Base-by-base conservation (phyloP, 2,113 vertebrate genomes). In the Marmota monax region DNA sequence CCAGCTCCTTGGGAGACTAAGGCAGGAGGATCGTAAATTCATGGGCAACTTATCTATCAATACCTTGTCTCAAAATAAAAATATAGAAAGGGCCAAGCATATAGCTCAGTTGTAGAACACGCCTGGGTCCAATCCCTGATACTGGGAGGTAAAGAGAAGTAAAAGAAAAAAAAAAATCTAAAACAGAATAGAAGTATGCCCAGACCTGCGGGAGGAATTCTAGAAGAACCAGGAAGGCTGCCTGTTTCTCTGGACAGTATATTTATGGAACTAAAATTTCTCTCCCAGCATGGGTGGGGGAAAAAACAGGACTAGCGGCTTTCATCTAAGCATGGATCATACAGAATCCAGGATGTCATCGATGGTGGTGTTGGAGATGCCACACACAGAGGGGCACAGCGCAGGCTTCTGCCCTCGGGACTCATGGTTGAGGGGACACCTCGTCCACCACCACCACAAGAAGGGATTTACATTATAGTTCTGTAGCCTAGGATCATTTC, bases 321-420 rank as follows among this genome's bases (percentile, higher is more conserved):
- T 34, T 61, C 61, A 0, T 0, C 11, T 42, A 34, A n/a, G 51
- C 27, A 0, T 29, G 11, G 63, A 27, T 8, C 42, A 42, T 42
- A 45, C 79, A 22, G 37, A 13, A 53, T 37, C 53, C 42, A 51
- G 72, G 32, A 56, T 29, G 0, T 2, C 18, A 2, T 5, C 0
- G 61, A 3, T n/a, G 1, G 0, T 1, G 48, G 39, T 17, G 25
- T 4, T 45, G 39, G 69, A 53, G 22, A 27, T 3, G 1, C 32
- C 17, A 0, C 42, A 45, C 1, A 1, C 0, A 32, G 37, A 82
- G 76, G 18, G 1, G 14, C 63, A 1, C 0, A 5, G 8, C 2
- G 9, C 22, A 20, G 32, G 2, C 48, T 29, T 29, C 32, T 5
- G 67, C 11, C 2, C 70, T 9, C 2, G 34, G n/a, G 56, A 37